Evolutionary conservation across 2,797 vertebrate genomes (phyloP).

Genomic region (Nannoperca obscura): DNA sequence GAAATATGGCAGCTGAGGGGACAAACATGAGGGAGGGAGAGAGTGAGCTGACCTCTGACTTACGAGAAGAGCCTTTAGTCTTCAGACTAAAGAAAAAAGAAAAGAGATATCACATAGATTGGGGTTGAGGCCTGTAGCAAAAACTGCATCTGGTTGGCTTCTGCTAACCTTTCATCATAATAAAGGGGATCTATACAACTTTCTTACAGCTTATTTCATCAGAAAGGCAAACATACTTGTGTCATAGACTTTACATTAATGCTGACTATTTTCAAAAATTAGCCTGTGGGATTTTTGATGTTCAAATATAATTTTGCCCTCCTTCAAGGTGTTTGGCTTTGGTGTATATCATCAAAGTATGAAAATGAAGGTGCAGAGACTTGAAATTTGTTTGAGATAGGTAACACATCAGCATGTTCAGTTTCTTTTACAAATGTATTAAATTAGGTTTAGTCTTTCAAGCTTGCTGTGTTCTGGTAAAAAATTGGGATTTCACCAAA

Average conservation of each 20-base stretch:
- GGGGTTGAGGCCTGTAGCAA: background rate
- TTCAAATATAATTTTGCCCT: background rate
- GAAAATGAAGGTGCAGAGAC: background rate
- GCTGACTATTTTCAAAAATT: background rate
- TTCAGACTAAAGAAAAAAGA: conserved; percentile 14
- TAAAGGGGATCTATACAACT: background rate
- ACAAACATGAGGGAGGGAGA: conserved; percentile 33
- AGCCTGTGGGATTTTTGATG: background rate
- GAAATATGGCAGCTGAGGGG: conserved; percentile 58
- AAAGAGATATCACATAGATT: conserved; percentile 6
- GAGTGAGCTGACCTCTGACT: conserved; percentile 44
- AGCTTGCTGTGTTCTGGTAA: background rate
- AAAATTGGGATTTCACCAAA: background rate
- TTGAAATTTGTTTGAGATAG: background rate
- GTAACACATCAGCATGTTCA: background rate
- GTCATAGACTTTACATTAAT: too few relatives aligned
- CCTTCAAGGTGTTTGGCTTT: background rate
- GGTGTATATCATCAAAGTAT: conserved; percentile 5
- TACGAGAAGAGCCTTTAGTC: conserved; percentile 9
- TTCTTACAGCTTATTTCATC: background rate
- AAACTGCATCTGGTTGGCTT: conserved; percentile 2
- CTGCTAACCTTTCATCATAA: background rate
- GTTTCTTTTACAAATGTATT: background rate
- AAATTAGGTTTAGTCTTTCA: conserved; percentile 8
- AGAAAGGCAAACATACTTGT: background rate